phyloP scores from a whole-genome alignment of 2,113 vertebrate genomes.

The Pterocles orientalis region DNA sequence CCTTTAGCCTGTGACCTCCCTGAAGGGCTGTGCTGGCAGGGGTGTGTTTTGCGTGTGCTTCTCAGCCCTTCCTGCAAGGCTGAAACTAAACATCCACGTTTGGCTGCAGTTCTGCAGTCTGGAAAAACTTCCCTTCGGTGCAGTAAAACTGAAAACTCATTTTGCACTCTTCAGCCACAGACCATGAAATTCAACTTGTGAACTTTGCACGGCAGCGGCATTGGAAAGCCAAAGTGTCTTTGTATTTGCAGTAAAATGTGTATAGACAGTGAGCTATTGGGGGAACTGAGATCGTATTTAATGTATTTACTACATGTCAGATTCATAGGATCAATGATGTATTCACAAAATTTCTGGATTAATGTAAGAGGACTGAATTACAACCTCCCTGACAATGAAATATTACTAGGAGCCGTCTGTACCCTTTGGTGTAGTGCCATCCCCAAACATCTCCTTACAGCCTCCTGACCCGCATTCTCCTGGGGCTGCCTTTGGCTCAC shows the following conservation, averaged over 20 bases:
- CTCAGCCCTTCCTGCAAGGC: constrained; percentile 7
- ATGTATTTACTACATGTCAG: background rate
- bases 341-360: background rate
- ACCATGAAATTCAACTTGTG: background rate
- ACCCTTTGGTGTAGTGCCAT: background rate
- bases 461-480: background rate
- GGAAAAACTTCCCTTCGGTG: constrained; percentile 14
- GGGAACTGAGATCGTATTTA: background rate
- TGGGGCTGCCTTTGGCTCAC: background rate
- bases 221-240: background rate
- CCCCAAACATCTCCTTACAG: background rate
- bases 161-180: background rate
- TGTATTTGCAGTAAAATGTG: background rate
- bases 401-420: background rate
- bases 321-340: background rate
- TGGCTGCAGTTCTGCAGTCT: constrained; percentile 8
- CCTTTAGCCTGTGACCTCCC: background rate
- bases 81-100: constrained; percentile 3
- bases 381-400: background rate
- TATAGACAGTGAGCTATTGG: background rate
- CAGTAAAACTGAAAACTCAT: constrained; percentile 39
- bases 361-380: background rate
- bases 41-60: background rate
- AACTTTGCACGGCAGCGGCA: background rate
- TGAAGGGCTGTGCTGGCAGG: background rate